Base-by-base conservation (phyloP, 1,140 invertebrate species). In the Temnothorax nylanderi region DNA sequence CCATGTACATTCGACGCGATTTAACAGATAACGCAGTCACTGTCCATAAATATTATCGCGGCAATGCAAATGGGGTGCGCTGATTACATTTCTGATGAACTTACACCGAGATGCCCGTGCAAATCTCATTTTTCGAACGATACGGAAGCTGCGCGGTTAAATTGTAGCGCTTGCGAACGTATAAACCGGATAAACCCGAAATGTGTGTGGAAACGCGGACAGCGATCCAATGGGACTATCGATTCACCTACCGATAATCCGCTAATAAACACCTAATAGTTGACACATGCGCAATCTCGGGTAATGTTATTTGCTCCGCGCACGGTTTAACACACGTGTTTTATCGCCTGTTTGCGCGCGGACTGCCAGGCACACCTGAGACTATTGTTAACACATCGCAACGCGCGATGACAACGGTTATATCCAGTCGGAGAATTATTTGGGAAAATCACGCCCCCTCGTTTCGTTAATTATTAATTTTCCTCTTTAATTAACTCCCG, bases 261-360 rank as follows among this genome's bases (percentile, higher is more conserved):
- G 86, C 44, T 90, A 86, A 90, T 86, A 90, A 90, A 90, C 89
- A 89, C 81, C 80, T 88, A 88, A 91, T 91, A 84, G 90, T 85
- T 85, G 89, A 90, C 82, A 77, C 74, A 21, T 21, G 58, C 87
- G 87, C 90, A 90, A 91, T 91, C 87, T 64, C 64, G 89, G 78
- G 86, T 91, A 90, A 80, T 69, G 90, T 88, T 90, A 91, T 91
- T 90, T 90, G 78, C 62, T 11, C 21, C 37, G 34, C 18, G 65
- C 13, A 41, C 65, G 58, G 78, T 90, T 90, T 80, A 87, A 75
- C 82, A 71, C 86, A 62, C 47, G 34, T 87, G 87, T 91, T 91
- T 91, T 90, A 91, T 90, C 87, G 87, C 56, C 74, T 87, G 89
- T 90, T 90, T 91, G 87, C 89, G 37, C 82, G 87, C 64, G 58